These are phyloP conservation scores for Megaustenia siamemsis DNA, from an alignment of 2,888 invertebrate genomes.

Conservation along the genomic window DNA sequence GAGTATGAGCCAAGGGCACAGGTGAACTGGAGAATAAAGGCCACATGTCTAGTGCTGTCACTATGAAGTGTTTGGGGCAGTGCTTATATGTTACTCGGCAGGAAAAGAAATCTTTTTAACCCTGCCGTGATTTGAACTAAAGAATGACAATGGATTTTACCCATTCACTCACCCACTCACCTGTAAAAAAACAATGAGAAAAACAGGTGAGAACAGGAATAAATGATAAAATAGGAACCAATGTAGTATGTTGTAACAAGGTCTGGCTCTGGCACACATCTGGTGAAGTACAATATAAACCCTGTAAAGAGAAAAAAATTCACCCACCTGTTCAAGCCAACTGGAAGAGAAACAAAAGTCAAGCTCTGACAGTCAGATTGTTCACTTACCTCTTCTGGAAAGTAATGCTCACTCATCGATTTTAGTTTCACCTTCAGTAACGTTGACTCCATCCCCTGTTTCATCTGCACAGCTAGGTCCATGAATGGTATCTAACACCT, in stretches of 20 bases:
- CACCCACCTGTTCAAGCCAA: conserved; percentile 43
- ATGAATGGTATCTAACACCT: background rate
- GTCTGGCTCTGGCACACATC: background rate
- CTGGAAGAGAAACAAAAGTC: conserved; percentile 37
- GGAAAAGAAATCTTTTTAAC: too few species aligned
- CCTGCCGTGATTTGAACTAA: too few species aligned
- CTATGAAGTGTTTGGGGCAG: too few species aligned
- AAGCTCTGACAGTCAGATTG: background rate
- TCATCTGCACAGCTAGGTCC: background rate
- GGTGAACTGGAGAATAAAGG: too few species aligned
- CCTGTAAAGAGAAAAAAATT: background rate
- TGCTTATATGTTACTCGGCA: too few species aligned
- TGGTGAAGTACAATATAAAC: background rate
- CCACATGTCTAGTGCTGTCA: too few species aligned
- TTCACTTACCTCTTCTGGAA: conserved; percentile 40
- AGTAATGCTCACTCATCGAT: conserved; percentile 52
- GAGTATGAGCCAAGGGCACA: too few species aligned
- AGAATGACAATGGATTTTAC: too few species aligned
- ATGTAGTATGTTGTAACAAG: background rate
- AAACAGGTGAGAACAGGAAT: too few species aligned
- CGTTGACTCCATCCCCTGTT: conserved; percentile 3
- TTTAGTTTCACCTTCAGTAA: conserved; percentile 52
- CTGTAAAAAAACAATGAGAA: too few species aligned
- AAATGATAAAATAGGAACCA: background rate
- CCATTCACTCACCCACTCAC: too few species aligned